phyloP scores from a whole-genome alignment of 2,888 invertebrate genomes.

The Sicus ferrugineus region DNA sequence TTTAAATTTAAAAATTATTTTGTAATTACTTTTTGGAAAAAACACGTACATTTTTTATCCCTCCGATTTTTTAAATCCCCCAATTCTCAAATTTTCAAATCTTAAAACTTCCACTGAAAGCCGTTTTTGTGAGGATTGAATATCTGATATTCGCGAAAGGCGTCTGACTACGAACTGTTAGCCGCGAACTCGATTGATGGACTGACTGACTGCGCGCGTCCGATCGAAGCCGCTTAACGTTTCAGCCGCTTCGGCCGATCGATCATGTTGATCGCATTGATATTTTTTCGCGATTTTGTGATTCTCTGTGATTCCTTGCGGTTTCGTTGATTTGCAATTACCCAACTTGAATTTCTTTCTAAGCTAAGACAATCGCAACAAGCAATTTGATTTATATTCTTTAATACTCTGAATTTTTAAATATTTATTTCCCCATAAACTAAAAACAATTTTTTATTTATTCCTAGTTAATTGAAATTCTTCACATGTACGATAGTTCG shows the following conservation, averaged over 20 bases:
- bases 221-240: neutral
- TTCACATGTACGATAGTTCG: neutral
- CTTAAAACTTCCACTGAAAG: neutral
- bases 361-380: neutral
- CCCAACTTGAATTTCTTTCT: constrained; percentile 9
- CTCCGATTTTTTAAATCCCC: too few species aligned
- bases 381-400: neutral
- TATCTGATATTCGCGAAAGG: neutral
- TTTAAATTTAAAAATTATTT: too few species aligned
- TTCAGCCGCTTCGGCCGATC: neutral
- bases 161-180: constrained; percentile 12
- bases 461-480: constrained; percentile 4
- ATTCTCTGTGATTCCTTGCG: neutral
- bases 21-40: too few species aligned
- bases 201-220: constrained; percentile 21
- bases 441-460: neutral
- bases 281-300: constrained; percentile 1
- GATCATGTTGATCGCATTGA: constrained; percentile 5
- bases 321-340: constrained; percentile 10
- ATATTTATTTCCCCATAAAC: constrained; percentile 7
- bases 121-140: too few species aligned
- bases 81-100: neutral
- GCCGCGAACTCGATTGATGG: constrained; percentile 16
- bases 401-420: neutral
- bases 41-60: too few species aligned